Conservation (phyloP, 2,113 vertebrate species). For the Pomatostomus ruficeps region DNA sequence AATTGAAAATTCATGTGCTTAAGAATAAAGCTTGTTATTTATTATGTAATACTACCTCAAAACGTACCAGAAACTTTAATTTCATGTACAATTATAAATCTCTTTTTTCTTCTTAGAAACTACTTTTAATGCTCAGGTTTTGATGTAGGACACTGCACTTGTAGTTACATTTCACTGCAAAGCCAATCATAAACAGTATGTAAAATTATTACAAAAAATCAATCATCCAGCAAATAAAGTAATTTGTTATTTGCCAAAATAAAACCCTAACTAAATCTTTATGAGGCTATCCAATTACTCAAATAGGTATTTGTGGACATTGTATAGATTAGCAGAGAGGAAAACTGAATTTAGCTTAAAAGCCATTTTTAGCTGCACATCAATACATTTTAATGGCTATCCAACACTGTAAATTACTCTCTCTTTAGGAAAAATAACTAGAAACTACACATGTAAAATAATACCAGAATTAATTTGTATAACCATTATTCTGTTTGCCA, state of each 20-base stretch:
- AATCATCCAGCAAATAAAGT: neutral
- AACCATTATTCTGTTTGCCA: neutral
- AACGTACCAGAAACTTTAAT: neutral
- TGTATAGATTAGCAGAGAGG: neutral
- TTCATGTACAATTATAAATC: neutral
- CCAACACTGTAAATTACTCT: neutral
- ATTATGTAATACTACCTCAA: neutral
- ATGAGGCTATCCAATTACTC: neutral
- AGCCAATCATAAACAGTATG: neutral
- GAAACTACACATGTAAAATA: neutral
- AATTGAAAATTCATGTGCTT: neutral
- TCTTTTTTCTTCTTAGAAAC: neutral
- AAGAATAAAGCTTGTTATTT: neutral
- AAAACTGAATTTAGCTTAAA: neutral
- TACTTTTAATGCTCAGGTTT: neutral
- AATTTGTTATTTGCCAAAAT: neutral
- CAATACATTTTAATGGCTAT: neutral
- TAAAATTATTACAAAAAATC: neutral
- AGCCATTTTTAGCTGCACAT: neutral
- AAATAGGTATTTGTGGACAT: neutral
- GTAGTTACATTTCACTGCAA: neutral
- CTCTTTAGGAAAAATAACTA: neutral
- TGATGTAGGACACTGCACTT: neutral
- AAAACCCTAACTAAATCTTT: neutral
- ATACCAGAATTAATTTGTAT: neutral